These are phyloP conservation scores for Thaleichthys pacificus DNA, from an alignment of 2,797 vertebrate genomes.

Conservation along the genomic window DNA sequence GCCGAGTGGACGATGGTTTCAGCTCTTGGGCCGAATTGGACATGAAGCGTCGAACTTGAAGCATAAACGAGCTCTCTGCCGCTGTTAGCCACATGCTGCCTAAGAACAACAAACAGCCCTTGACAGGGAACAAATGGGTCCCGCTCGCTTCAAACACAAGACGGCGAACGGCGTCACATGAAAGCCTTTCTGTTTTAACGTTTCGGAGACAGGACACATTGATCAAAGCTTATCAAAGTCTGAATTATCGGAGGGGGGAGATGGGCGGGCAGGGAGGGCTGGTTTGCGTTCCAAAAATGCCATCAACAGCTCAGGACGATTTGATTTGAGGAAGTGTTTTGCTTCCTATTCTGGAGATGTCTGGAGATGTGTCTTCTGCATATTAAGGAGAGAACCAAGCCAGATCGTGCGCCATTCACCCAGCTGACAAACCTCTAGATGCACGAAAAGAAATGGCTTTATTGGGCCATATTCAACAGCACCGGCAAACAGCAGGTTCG, in stretches of 20 bases:
- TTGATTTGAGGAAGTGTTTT: neutral
- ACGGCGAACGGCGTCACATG: neutral
- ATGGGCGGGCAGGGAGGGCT: too few relatives aligned
- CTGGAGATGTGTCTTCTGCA: too few relatives aligned
- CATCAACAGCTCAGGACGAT: neutral
- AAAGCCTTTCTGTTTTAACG: neutral
- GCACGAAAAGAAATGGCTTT: neutral
- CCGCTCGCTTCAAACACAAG: neutral
- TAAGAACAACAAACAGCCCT: neutral
- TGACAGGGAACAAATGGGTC: constrained; percentile 1
- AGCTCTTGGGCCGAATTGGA: too few relatives aligned
- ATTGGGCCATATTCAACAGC: neutral
- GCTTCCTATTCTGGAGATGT: neutral
- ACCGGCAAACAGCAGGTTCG: neutral
- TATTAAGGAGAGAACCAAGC: too few relatives aligned
- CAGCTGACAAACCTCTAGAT: neutral
- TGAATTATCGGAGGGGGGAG: neutral
- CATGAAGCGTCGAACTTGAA: neutral
- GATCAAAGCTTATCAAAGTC: neutral
- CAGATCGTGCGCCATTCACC: too few relatives aligned
- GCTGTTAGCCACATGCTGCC: neutral
- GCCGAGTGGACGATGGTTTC: too few relatives aligned
- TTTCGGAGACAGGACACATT: neutral
- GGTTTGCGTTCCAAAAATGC: neutral
- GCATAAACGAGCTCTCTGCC: neutral